Evolutionary conservation across 2,888 invertebrate species (phyloP).

Genomic region (Euproctis similis): DNA sequence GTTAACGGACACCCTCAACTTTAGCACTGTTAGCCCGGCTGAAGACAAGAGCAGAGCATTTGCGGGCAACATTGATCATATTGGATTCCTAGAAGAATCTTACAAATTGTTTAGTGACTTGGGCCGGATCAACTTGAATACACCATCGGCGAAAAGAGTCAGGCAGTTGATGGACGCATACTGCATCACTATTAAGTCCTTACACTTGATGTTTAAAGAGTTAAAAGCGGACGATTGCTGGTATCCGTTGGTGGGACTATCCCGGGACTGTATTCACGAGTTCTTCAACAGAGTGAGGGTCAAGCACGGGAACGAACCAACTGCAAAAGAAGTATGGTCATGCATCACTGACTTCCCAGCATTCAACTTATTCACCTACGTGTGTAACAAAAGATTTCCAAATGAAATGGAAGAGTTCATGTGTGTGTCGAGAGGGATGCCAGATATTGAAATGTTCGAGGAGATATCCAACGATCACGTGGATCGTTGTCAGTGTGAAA

Average conservation of each 20-base stretch:
- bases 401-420: slow-evolving; percentile 9
- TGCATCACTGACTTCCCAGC: slow-evolving; percentile 9
- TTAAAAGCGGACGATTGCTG: slow-evolving; percentile 5
- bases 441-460: slow-evolving; percentile 7
- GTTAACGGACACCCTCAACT: slow-evolving; percentile 13
- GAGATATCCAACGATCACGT: neutral
- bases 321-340: slow-evolving; percentile 4
- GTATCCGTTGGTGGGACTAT: slow-evolving; percentile 6
- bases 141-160: too few species aligned
- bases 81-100: slow-evolving; percentile 8
- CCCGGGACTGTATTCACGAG: slow-evolving; percentile 10
- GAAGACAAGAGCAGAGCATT: neutral
- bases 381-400: slow-evolving; percentile 1
- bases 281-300: slow-evolving; percentile 9
- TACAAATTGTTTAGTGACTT: too few species aligned
- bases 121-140: too few species aligned
- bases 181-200: slow-evolving; percentile 8
- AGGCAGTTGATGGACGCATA: slow-evolving; percentile 6
- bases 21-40: slow-evolving; percentile 1
- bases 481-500: neutral
- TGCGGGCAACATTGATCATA: slow-evolving; percentile 5
- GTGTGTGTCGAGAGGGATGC: slow-evolving; percentile 2
- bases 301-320: slow-evolving; percentile 5
- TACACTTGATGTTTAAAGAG: slow-evolving; percentile 7
- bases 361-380: slow-evolving; percentile 10